Evolutionary conservation across 2,797 vertebrate species (phyloP).

Genomic region (Chaetodon trifasciatus): DNA sequence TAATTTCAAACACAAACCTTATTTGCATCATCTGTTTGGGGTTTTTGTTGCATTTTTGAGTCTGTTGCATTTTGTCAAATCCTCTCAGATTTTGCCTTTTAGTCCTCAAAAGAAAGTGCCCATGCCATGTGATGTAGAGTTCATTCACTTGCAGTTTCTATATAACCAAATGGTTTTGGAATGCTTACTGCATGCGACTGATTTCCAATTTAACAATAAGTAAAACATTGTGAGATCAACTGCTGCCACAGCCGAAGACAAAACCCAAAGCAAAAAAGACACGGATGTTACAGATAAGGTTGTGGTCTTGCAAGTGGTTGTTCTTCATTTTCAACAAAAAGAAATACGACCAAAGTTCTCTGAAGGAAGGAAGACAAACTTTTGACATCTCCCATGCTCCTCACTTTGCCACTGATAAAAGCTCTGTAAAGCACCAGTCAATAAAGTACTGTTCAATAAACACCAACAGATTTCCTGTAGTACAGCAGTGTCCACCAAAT

Average conservation of each 20-base stretch:
- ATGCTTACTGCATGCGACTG: not conserved
- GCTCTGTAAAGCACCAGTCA: not conserved
- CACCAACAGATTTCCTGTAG: not conserved
- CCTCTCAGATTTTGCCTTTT: not conserved
- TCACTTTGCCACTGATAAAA: not conserved
- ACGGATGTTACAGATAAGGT: not conserved
- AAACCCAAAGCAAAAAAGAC: not conserved
- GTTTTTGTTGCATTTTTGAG: not conserved
- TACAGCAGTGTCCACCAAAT: not conserved
- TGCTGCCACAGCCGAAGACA: not conserved
- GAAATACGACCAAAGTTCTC: not conserved
- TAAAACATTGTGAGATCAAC: not conserved
- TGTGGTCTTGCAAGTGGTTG: slow-evolving; percentile 18
- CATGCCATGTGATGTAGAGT: not conserved
- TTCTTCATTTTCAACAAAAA: not conserved
- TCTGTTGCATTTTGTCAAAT: not conserved
- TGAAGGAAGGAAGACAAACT: slow-evolving; percentile 37
- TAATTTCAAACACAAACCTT: not conserved
- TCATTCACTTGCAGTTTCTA: not conserved
- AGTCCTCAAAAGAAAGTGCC: not conserved
- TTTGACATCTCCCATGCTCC: not conserved
- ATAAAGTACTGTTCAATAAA: not conserved
- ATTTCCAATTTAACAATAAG: not conserved
- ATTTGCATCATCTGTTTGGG: not conserved
- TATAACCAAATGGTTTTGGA: not conserved